phyloP scores from a whole-genome alignment of 1,140 invertebrate genomes.

The Apis dorsata region DNA sequence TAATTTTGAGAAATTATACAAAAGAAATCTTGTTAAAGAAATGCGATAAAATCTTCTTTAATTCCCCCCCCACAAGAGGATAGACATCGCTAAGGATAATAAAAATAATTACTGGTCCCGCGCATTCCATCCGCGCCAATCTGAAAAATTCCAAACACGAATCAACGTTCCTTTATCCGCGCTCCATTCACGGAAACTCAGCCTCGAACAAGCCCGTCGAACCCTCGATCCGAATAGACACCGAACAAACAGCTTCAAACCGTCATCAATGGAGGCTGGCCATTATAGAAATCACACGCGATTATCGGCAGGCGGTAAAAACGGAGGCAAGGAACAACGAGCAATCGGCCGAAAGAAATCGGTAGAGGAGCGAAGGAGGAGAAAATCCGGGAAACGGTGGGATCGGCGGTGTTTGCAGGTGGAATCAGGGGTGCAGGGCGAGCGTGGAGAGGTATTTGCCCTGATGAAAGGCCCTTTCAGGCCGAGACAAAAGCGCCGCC shows the following conservation, averaged over 20 bases:
- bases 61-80: too few relatives aligned
- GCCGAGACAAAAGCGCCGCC: slow-evolving; percentile 57
- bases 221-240: background rate
- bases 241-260: background rate
- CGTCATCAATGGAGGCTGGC: background rate
- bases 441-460: slow-evolving; percentile 54
- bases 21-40: too few relatives aligned
- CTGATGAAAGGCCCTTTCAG: slow-evolving; percentile 56
- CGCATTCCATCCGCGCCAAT: too few relatives aligned
- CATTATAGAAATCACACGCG: background rate
- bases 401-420: slow-evolving; percentile 15
- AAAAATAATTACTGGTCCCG: too few relatives aligned
- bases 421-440: slow-evolving; percentile 38
- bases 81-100: too few relatives aligned
- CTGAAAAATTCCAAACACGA: too few relatives aligned
- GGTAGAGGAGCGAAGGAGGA: background rate
- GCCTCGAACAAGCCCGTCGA: background rate
- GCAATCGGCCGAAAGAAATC: background rate
- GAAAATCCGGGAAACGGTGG: background rate
- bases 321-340: background rate
- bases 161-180: background rate
- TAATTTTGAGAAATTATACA: too few relatives aligned
- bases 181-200: background rate
- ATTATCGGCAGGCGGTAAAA: background rate
- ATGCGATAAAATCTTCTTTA: too few relatives aligned